phyloP scores from a whole-genome alignment of 2,797 vertebrate genomes.

The Pangasius macronema region DNA sequence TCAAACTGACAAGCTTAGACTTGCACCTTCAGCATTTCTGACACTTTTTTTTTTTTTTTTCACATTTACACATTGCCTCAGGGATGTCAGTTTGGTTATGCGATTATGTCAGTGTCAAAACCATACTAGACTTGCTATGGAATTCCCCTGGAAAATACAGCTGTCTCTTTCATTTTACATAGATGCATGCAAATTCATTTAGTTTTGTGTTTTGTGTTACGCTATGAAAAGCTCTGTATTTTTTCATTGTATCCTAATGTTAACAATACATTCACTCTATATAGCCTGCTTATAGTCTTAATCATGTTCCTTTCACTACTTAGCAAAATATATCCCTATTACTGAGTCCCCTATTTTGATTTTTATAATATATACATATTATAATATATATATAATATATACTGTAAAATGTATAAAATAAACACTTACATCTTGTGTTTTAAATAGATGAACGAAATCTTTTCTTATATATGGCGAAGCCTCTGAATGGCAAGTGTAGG shows the following conservation, averaged over 20 bases:
- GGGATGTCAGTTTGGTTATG: not conserved
- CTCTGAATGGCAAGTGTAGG: not conserved
- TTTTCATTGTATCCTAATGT: not conserved
- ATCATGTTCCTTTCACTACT: not conserved
- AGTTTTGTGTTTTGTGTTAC: not conserved
- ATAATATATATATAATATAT: not conserved
- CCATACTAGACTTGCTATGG: not conserved
- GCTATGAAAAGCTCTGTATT: not conserved
- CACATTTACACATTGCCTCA: not conserved
- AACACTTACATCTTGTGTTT: not conserved
- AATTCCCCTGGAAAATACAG: slow-evolving; percentile 6
- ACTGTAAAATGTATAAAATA: not conserved
- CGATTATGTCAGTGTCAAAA: slow-evolving; percentile 1
- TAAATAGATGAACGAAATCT: not conserved
- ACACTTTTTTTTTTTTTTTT: not conserved
- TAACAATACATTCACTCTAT: not conserved
- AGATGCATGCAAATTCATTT: not conserved
- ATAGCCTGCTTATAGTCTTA: not conserved
- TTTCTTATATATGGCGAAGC: too few relatives aligned
- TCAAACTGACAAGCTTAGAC: slow-evolving; percentile 23
- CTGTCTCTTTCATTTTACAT: not conserved
- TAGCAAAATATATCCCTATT: not conserved
- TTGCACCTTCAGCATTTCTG: slow-evolving; percentile 13
- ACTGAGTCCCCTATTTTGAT: not conserved
- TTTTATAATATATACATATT: too few relatives aligned